Conservation (phyloP, 1,140 invertebrate genomes). For the Tribolium castaneum region DNA sequence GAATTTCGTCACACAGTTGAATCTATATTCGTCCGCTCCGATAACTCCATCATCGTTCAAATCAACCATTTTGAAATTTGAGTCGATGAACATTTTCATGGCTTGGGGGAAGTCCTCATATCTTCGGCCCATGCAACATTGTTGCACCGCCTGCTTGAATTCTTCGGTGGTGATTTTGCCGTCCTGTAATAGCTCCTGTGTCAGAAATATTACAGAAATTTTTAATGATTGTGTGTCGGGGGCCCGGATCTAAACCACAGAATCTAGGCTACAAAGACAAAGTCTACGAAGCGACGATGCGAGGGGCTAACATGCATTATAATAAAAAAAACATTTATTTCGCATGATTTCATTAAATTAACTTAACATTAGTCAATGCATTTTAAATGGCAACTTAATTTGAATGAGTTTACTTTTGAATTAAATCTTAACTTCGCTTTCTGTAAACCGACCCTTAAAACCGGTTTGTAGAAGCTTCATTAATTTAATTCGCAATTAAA, state of each 20-base stretch:
- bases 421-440: too few species aligned
- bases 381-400: too few species aligned
- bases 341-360: too few species aligned
- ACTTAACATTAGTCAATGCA: too few species aligned
- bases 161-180: slow-evolving; percentile 83
- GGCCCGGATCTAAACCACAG: slow-evolving; percentile 19
- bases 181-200: slow-evolving; percentile 71
- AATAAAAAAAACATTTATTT: too few species aligned
- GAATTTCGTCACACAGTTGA: slow-evolving; percentile 82
- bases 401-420: too few species aligned
- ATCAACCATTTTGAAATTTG: slow-evolving; percentile 83
- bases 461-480: too few species aligned
- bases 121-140: slow-evolving; percentile 80
- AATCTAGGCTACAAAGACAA: neutral
- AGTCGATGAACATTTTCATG: slow-evolving; percentile 85
- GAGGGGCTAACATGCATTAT: neutral
- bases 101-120: slow-evolving; percentile 84
- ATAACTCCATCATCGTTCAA: slow-evolving; percentile 83
- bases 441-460: too few species aligned
- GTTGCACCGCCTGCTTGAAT: slow-evolving; percentile 84
- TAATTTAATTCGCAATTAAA: too few species aligned
- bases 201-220: slow-evolving; percentile 2
- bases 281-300: neutral
- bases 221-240: slow-evolving; percentile 1
- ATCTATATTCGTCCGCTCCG: slow-evolving; percentile 82